Conservation (phyloP, 2,888 invertebrate genomes). For the Platycnemis pennipes region DNA sequence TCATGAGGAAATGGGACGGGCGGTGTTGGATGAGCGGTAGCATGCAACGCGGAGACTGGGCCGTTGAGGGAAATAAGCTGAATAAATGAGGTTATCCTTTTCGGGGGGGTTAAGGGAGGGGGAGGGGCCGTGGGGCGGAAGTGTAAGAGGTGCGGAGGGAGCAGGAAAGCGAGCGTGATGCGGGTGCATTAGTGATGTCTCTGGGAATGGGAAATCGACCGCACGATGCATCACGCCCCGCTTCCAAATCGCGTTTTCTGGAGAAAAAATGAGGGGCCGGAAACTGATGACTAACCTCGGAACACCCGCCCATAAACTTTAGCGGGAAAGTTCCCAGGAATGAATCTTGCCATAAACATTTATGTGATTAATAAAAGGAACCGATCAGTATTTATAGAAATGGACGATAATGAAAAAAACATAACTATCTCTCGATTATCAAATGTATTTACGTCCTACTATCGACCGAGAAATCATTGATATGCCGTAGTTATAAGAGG, state of each 20-base stretch:
- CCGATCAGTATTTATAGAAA: no score
- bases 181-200: slow-evolving; percentile 22
- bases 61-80: background rate
- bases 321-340: no score
- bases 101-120: background rate
- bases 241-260: background rate
- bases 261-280: no score
- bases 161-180: background rate
- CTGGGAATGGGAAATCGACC: background rate
- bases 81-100: slow-evolving; percentile 10
- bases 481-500: no score
- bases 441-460: no score
- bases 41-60: background rate
- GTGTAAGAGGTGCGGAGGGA: background rate
- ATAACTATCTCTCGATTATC: no score
- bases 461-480: no score
- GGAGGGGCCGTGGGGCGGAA: background rate
- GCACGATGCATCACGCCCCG: background rate
- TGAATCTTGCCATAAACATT: no score
- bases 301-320: no score
- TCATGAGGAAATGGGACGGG: background rate
- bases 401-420: no score
- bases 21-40: background rate
- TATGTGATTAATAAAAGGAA: no score
- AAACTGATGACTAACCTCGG: no score